Evolutionary conservation across 2,113 vertebrate genomes (phyloP).

Genomic region (Caloenas nicobarica): DNA sequence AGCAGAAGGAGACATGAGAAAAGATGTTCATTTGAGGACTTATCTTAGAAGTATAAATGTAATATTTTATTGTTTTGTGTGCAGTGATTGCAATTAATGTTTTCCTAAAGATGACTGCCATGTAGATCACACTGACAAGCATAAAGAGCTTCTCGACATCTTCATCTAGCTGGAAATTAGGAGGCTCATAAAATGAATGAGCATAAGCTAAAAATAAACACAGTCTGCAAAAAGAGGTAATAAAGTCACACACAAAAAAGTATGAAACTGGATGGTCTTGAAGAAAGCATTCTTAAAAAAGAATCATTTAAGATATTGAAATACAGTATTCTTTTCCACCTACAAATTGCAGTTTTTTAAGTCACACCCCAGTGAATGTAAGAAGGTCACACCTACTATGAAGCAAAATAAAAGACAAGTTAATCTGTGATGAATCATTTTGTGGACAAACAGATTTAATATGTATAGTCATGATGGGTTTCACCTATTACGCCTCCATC

Average conservation of each 20-base stretch:
- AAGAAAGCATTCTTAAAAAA: neutral
- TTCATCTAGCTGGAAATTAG: conserved; percentile 7
- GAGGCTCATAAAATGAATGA: conserved; percentile 37
- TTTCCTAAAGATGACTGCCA: conserved; percentile 9
- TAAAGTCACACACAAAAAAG: neutral
- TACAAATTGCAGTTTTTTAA: neutral
- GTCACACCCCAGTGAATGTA: neutral
- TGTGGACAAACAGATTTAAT: neutral
- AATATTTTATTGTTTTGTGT: neutral
- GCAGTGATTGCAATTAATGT: neutral
- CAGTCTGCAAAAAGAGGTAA: conserved; percentile 11
- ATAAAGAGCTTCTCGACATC: neutral
- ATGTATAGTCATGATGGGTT: neutral
- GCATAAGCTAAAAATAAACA: conserved; percentile 38
- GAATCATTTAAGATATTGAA: neutral
- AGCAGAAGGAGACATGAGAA: neutral
- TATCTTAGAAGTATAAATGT: neutral
- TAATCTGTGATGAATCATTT: neutral
- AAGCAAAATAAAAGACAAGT: neutral
- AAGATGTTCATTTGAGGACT: neutral
- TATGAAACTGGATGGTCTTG: neutral
- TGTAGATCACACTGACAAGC: neutral
- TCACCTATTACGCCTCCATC: neutral
- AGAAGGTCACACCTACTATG: neutral
- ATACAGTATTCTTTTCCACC: neutral